phyloP scores from a whole-genome alignment of 1,140 invertebrate species.

The Lordiphosa collinella region DNA sequence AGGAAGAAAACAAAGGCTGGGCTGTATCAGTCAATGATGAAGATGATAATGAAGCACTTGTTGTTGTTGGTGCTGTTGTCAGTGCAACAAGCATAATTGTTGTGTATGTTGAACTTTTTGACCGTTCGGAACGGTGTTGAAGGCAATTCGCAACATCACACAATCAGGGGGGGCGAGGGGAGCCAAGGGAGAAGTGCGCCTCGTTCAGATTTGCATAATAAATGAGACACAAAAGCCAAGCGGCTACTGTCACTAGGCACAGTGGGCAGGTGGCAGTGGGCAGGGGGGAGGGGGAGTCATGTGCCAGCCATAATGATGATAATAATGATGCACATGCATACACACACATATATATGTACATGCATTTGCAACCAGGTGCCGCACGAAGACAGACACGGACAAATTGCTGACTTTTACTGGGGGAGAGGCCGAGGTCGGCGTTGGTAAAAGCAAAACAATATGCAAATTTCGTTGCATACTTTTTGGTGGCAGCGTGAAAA shows the following conservation, averaged over 20 bases:
- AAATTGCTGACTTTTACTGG: conserved; percentile 34
- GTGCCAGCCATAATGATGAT: conserved; percentile 72
- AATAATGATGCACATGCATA: conserved; percentile 62
- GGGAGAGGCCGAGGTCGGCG: background rate
- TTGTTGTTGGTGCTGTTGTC: conserved; percentile 13
- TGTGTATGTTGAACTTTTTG: conserved; percentile 54
- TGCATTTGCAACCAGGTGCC: conserved; percentile 28
- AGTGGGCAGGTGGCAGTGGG: too few species aligned
- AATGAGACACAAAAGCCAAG: conserved; percentile 72
- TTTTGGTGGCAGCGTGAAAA: conserved; percentile 72
- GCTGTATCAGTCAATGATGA: conserved; percentile 4
- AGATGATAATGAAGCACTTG: conserved; percentile 3
- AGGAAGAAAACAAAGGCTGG: conserved; percentile 5
- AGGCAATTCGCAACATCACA: conserved; percentile 20
- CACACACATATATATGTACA: conserved; percentile 12
- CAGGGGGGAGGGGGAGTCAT: conserved; percentile 29
- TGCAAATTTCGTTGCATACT: conserved; percentile 75
- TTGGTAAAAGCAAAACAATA: conserved; percentile 65
- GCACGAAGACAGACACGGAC: conserved; percentile 13
- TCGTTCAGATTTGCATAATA: conserved; percentile 67
- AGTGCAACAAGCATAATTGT: conserved; percentile 54
- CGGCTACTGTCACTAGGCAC: conserved; percentile 67
- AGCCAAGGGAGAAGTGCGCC: conserved; percentile 7
- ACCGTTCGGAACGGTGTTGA: conserved; percentile 28
- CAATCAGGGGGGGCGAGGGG: conserved; percentile 1